These are phyloP conservation scores for Eilema depressum DNA, from an alignment of 2,888 invertebrate genomes.

Conservation along the genomic window DNA sequence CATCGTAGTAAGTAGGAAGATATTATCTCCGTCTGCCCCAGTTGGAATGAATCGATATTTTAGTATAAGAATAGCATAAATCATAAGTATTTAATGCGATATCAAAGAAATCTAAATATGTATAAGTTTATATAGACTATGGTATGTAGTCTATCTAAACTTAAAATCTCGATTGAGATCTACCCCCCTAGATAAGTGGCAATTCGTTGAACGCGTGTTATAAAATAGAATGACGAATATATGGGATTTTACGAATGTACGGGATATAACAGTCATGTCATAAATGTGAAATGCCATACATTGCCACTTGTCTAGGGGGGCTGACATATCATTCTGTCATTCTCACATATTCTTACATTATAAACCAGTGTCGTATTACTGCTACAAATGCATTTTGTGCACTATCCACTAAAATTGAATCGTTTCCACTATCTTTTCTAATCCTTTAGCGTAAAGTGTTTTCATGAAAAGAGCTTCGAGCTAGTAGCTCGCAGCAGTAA, in stretches of 20 bases:
- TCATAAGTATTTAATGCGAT: neutral
- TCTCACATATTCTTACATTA: too few species aligned
- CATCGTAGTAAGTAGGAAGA: neutral
- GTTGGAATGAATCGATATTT: neutral
- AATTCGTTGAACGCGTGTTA: too few species aligned
- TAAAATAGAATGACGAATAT: too few species aligned
- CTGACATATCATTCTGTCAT: too few species aligned
- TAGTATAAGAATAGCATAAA: neutral
- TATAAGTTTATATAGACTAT: too few species aligned
- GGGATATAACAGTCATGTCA: too few species aligned
- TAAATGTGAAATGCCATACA: too few species aligned
- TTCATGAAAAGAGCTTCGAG: conserved; percentile 1
- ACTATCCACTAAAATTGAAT: neutral
- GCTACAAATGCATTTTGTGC: neutral
- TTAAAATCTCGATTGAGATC: conserved; percentile 1
- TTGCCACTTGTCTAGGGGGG: too few species aligned
- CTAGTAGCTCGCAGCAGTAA: neutral
- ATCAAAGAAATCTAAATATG: too few species aligned
- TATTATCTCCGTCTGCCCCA: neutral
- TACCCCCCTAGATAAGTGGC: too few species aligned
- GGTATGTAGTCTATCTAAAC: neutral
- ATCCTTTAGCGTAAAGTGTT: neutral
- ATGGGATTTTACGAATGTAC: too few species aligned
- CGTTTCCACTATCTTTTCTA: neutral
- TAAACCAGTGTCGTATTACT: neutral